Evolutionary conservation across 2,888 invertebrate species (phyloP).

Genomic region (Lepidonotus clava): DNA sequence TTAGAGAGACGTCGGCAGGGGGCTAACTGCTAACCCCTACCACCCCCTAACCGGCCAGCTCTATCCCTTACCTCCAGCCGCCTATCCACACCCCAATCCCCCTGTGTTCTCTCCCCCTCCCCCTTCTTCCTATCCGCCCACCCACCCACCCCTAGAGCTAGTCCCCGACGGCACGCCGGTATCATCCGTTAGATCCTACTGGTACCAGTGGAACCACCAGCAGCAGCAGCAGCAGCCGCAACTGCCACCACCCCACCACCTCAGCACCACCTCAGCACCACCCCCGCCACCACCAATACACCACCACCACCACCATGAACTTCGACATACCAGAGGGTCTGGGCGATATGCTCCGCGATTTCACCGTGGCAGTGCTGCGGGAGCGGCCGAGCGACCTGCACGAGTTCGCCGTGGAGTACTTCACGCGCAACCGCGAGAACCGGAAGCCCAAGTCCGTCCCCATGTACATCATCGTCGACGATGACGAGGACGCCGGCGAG

Average conservation of each 20-base stretch:
- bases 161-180: too few species aligned
- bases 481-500: constrained; percentile 77
- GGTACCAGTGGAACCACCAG: too few species aligned
- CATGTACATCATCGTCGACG: constrained; percentile 80
- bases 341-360: constrained; percentile 79
- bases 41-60: too few species aligned
- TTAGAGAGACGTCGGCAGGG: too few species aligned
- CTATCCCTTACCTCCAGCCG: too few species aligned
- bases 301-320: constrained; percentile 70
- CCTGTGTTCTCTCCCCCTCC: too few species aligned
- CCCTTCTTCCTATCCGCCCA: too few species aligned
- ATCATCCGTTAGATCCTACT: neutral
- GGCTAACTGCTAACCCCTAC: too few species aligned
- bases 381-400: constrained; percentile 77
- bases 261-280: neutral
- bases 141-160: too few species aligned
- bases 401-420: constrained; percentile 79
- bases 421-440: constrained; percentile 75
- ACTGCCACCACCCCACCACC: constrained; percentile 7
- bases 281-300: neutral
- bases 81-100: too few species aligned
- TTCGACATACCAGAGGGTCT: constrained; percentile 80
- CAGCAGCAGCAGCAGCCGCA: neutral
- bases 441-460: constrained; percentile 66
- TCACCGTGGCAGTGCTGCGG: constrained; percentile 79